Conservation (phyloP, 2,888 invertebrate species). For the Sinotaia quadrata region DNA sequence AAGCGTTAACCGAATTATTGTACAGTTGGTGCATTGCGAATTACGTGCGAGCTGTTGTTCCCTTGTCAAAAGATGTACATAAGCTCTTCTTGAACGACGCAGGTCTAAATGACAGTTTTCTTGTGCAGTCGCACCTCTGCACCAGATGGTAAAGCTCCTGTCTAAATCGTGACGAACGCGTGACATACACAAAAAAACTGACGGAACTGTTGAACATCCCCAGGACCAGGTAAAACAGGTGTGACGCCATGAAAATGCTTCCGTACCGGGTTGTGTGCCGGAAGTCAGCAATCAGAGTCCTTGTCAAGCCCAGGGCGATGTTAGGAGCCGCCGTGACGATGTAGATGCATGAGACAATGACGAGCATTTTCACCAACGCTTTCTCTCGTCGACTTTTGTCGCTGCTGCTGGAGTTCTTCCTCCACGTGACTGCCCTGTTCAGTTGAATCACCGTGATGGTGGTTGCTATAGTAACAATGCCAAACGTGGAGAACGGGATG, state of each 20-base stretch:
- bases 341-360: conserved; percentile 11
- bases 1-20: too few relatives aligned
- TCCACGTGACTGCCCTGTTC: conserved; percentile 12
- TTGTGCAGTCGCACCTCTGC: too few relatives aligned
- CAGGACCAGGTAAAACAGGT: neutral
- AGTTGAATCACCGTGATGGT: conserved; percentile 20
- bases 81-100: too few relatives aligned
- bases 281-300: conserved; percentile 1
- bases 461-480: neutral
- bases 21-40: too few relatives aligned
- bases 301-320: conserved; percentile 1
- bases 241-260: conserved; percentile 9
- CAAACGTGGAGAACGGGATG: conserved; percentile 5
- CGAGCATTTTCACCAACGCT: conserved; percentile 18
- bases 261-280: neutral
- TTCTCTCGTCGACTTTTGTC: neutral
- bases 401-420: neutral
- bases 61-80: too few relatives aligned
- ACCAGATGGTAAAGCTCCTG: too few relatives aligned
- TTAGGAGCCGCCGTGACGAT: conserved; percentile 11
- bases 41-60: too few relatives aligned
- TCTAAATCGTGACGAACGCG: conserved; percentile 11
- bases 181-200: conserved; percentile 19
- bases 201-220: conserved; percentile 18
- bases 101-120: too few relatives aligned